These are phyloP conservation scores for Lucinisca nassula DNA, from an alignment of 2,888 invertebrate species.

Conservation along the genomic window DNA sequence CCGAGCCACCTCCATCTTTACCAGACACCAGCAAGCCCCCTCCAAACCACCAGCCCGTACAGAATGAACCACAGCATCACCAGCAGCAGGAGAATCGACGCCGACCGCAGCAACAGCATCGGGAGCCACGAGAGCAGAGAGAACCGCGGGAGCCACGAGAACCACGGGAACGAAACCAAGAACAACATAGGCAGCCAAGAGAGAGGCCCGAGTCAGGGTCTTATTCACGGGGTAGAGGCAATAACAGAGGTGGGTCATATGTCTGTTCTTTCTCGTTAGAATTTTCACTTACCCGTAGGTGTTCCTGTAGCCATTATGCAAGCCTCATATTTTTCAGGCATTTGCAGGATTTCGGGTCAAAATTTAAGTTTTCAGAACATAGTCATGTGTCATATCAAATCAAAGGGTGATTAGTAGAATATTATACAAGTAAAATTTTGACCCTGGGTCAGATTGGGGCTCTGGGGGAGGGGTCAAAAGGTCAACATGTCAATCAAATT, in stretches of 20 bases:
- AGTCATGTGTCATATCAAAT: no score
- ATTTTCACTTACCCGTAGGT: no score
- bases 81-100: constrained; percentile 47
- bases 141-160: neutral
- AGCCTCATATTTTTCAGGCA: no score
- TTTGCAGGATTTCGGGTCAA: no score
- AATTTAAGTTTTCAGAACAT: no score
- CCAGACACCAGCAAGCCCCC: constrained; percentile 68
- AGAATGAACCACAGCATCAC: constrained; percentile 46
- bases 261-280: no score
- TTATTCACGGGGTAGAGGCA: constrained; percentile 73
- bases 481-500: no score
- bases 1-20: constrained; percentile 68
- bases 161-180: constrained; percentile 21
- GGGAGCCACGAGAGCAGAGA: constrained; percentile 34
- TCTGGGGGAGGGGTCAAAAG: no score
- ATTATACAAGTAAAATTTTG: no score
- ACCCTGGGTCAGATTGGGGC: no score
- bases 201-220: neutral
- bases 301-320: no score
- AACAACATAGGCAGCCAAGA: constrained; percentile 20
- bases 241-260: constrained; percentile 73
- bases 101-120: constrained; percentile 63
- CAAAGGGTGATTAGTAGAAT: no score
- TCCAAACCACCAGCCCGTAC: constrained; percentile 56